Evolutionary conservation across 2,797 vertebrate genomes (phyloP), one percentile per base, ranked within the genome.

Genomic region (Clarias laeviceps): DNA sequence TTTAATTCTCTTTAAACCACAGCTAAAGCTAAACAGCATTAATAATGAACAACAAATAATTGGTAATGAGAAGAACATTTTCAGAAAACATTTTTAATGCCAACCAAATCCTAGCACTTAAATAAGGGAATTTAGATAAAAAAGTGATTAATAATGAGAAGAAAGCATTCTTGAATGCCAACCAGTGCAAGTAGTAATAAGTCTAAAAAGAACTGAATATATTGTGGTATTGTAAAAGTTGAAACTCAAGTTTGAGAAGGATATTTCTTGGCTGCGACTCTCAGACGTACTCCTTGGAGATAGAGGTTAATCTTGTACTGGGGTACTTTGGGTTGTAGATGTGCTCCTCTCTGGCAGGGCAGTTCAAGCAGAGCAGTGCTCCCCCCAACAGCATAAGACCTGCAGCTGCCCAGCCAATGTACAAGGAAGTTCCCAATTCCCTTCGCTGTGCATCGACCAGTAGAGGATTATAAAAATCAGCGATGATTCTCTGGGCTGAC

Each of bases 381-480:
- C 98, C 97, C 0, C 97, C 97, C 0, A 98, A 87, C 77, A 98
- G 76, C 78, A 97, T 92, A 82, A 99, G 93, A 0, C 91, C 91
- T 0, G 96, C 89, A 1, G 97, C 94, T 0, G 95, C 97, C 98
- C 98, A 99, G 84, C 97, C 98, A 0, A 99, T 92, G 45, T 98
- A 99, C 85, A 99, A 93, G 0, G 97, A 95, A 0, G 97, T 94
- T 0, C 98, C 98, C 14, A 99, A 83, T 91, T 99, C 97, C 17
- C 96, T 94, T 88, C 96, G 95, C 88, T 95, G 96, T 0, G 93
- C 87, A 0, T 92, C 87, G 0, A 91, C 17, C 18, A 94, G 0
- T 80, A 95, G 0, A 0, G 95, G 95, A 90, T 95, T 95, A 90
- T 96, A 96, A 91, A 97, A 96, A 88, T 96, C 92, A 27, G 18